Conservation (phyloP, 2,113 vertebrate species). For the Martes martes region DNA sequence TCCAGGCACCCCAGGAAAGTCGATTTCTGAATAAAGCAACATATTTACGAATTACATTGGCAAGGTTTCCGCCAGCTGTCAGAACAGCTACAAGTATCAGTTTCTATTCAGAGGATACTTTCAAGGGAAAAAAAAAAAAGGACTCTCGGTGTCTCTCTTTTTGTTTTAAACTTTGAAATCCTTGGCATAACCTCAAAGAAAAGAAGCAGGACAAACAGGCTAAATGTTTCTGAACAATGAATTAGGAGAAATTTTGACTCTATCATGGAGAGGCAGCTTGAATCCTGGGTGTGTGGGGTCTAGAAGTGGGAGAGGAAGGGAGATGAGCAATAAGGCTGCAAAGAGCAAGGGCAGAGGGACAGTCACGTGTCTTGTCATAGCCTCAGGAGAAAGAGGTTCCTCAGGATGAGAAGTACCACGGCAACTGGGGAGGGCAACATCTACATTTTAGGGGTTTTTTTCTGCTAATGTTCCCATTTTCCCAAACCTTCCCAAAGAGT, state of each 20-base stretch:
- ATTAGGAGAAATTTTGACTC: not conserved
- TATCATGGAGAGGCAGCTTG: not conserved
- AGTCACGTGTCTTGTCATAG: not conserved
- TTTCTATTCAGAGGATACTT: not conserved
- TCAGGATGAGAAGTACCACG: not conserved
- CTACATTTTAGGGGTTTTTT: not conserved
- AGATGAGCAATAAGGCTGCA: not conserved
- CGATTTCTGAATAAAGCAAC: not conserved
- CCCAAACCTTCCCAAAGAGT: not conserved
- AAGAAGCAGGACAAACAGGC: not conserved
- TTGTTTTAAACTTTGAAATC: not conserved
- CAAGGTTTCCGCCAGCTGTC: not conserved
- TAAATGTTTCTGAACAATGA: not conserved
- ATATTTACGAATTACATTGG: not conserved
- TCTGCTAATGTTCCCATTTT: not conserved
- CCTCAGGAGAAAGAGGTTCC: not conserved
- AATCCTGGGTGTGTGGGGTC: not conserved
- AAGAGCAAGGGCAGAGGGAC: not conserved
- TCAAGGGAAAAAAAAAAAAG: not conserved
- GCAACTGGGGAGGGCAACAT: not conserved
- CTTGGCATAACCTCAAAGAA: not conserved
- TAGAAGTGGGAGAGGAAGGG: not conserved
- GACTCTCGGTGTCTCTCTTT: not conserved
- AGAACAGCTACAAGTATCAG: not conserved
- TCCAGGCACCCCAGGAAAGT: not conserved